phyloP scores from a whole-genome alignment of 2,113 vertebrate genomes.

The Aplodontia rufa region DNA sequence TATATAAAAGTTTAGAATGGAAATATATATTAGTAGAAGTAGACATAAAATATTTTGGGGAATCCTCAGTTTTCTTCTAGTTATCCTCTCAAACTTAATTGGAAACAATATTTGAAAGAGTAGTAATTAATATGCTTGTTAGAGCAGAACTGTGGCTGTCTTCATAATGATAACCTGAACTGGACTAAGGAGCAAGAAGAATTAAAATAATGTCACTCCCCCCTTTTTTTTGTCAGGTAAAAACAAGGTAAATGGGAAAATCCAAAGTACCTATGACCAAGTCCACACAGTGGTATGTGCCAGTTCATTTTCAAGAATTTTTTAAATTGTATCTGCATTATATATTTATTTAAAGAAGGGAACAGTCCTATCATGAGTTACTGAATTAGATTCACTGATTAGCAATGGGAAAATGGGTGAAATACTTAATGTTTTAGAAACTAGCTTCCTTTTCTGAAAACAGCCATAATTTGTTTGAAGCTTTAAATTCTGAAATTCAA shows the following conservation, averaged over 20 bases:
- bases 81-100: neutral
- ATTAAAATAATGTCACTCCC: conserved; percentile 36
- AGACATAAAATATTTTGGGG: neutral
- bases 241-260: conserved; percentile 85
- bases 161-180: neutral
- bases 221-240: conserved; percentile 81
- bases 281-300: conserved; percentile 84
- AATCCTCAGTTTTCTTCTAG: neutral
- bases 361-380: neutral
- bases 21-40: neutral
- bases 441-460: conserved; percentile 14
- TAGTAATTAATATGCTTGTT: neutral
- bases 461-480: neutral
- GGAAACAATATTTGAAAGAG: neutral
- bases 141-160: neutral
- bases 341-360: neutral
- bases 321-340: neutral
- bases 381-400: neutral
- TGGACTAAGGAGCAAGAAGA: neutral
- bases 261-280: conserved; percentile 87
- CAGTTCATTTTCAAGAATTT: conserved; percentile 16
- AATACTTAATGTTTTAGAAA: neutral
- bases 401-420: neutral
- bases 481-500: neutral
- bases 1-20: neutral